Evolutionary conservation across 2,888 invertebrate genomes (phyloP), one percentile per base, ranked within the genome.

Genomic region (Dasypolia templi): DNA sequence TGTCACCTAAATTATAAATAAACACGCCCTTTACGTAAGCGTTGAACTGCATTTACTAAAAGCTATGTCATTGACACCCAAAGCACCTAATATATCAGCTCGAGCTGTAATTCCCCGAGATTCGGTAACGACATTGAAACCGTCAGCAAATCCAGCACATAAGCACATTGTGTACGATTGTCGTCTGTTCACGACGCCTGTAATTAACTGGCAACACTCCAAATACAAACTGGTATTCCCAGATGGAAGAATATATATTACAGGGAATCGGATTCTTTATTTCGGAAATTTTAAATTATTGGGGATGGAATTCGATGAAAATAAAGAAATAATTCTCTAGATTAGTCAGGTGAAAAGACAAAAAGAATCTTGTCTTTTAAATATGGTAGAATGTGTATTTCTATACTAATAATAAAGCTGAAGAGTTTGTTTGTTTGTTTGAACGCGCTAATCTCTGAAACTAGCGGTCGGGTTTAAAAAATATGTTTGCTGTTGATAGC

Each of bases 121-220:
- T 39, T 58, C 69, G 71, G 68, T 71, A 75, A 59, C 77, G 82
- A 84, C 71, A 82, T 68, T 62, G 75, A 76, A 84, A 75, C 49
- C 49, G 61, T 68, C 82, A 84, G 39, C 76, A 65, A 81, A 71
- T 44, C 39, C 42, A 44, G 17, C 39, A 51, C 53, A 67, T 62
- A 66, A 61, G 53, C 61, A 68, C 76, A 76, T 76, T 66, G 70
- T 68, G 71, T 72, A 65, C 53, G 59, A 58, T 65, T 68, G 67
- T 63, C 66, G 77, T 85, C 72, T 85, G 77, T 66, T 61, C 59
- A 39, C 77, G 82, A 82, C 77, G 51, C 17, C 42, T 26, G 72
- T 83, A 86, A 83, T 83, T 83, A 83, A 83, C 79, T 83, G 83
- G 83, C 83, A 86, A 85, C 83, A 79, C 79, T 85, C 83, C 86